Percentiles rank a stretch among this genome's conserved stretches.
Evolutionary conservation across 2,113 vertebrate species (phyloP).

Genomic region (Rhinichthys klamathensis): DNA sequence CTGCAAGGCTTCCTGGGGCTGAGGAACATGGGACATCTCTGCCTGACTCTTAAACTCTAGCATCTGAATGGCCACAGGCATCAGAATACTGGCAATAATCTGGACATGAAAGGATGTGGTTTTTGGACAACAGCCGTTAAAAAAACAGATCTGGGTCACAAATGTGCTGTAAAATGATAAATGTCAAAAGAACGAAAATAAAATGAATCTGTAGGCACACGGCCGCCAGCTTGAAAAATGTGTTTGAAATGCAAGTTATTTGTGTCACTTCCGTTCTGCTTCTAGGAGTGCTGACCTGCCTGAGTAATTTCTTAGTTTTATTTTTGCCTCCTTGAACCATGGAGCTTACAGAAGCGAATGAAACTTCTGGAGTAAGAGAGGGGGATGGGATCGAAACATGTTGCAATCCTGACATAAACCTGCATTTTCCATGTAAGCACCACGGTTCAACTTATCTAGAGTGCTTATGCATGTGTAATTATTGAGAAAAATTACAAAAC

Average conservation of each 20-base stretch:
- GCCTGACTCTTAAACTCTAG: slow-evolving; percentile 97
- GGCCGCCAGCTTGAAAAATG: background rate
- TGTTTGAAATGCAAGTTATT: background rate
- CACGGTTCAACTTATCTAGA: no score
- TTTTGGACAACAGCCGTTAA: background rate
- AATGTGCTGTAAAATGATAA: background rate
- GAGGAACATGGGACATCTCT: slow-evolving; percentile 97
- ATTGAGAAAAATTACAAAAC: background rate
- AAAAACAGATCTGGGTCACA: slow-evolving; percentile 12
- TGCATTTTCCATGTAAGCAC: no score
- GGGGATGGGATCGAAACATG: background rate
- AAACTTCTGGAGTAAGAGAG: background rate
- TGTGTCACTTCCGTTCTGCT: background rate
- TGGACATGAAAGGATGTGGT: slow-evolving; percentile 60
- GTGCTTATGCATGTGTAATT: background rate
- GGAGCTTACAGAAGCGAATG: background rate
- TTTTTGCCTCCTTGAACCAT: background rate
- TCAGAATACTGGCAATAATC: slow-evolving; percentile 91
- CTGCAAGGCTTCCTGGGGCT: slow-evolving; percentile 85
- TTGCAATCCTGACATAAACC: background rate
- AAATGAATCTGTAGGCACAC: background rate
- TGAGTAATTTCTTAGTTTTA: background rate
- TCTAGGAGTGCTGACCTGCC: no score
- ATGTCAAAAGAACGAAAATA: background rate
- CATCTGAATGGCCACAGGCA: slow-evolving; percentile 88